Base-by-base conservation (phyloP, 2,888 invertebrate genomes). In the Acronicta aceris region DNA sequence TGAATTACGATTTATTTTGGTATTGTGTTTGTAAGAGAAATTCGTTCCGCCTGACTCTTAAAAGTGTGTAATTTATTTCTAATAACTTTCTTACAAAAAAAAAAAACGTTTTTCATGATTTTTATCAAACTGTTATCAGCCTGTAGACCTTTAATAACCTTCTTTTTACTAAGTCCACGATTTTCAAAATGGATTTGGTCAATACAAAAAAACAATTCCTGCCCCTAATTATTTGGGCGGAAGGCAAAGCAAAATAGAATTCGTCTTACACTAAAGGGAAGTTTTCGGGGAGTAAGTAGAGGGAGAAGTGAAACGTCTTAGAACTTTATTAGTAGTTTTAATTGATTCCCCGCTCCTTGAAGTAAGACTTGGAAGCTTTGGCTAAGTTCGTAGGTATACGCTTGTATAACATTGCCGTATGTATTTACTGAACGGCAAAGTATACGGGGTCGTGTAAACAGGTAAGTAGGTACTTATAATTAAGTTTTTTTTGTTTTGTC, bases 291-390 rank as follows among this genome's bases (percentile, higher is more conserved):
- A 66, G 82, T 78, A 78, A 81, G 82, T 76, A 78, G 76, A 65
- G 78, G 74, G 82, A 65, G 81, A 75, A 81, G 83, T 81, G 82
- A 85, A 85, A 87, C 81, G 85, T 86, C 88, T 90, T 86, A 84
- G 79, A 89, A 88, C 81, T 89, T 86, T 84, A 86, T 86, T 86
- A 86, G 84, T 89, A 89, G 90, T 91, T 91, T 89, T 91, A 90
- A 91, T 91, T 90, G 89, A 83, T 87, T 87, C 81, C 64, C 79
- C 84, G 84, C 86, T 86, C 77, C 85, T 85, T 85, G 84, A 84
- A 88, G 84, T 84, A 75, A 85, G 83, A 84, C 82, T 81, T 65
- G 73, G 71, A 70, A 76, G 81, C 82, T 81, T 84, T 74, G 76
- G 82, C 65, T 76, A 81, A 85, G 83, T 85, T 86, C 73, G 63